phyloP scores from a whole-genome alignment of 2,797 vertebrate species.

The Syngnathus rostellatus region DNA sequence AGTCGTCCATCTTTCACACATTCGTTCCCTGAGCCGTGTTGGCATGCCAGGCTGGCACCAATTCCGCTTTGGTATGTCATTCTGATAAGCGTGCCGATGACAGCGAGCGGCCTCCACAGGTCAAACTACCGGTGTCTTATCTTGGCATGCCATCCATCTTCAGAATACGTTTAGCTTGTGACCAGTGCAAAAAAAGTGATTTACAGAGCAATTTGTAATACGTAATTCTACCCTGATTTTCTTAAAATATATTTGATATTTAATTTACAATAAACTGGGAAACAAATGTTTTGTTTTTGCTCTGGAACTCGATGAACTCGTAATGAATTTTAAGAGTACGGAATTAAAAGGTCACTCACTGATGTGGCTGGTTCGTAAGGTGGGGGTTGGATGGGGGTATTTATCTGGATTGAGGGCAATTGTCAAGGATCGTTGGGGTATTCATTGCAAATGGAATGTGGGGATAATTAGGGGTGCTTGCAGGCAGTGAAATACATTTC shows the following conservation, averaged over 20 bases:
- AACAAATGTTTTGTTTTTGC: background rate
- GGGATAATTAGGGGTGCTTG: conserved; percentile 40
- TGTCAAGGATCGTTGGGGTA: conserved; percentile 34
- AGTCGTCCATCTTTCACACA: conserved; percentile 43
- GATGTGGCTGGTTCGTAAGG: conserved; percentile 18
- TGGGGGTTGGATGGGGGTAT: conserved; percentile 17
- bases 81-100: conserved; percentile 59
- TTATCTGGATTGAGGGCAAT: conserved; percentile 24
- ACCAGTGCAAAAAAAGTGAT: background rate
- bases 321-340: background rate
- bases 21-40: conserved; percentile 60
- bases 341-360: conserved; percentile 44
- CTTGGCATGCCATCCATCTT: background rate
- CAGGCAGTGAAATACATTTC: conserved; percentile 19
- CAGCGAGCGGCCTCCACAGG: conserved; percentile 17
- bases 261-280: background rate
- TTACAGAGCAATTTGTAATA: background rate
- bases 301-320: background rate
- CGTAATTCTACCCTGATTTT: background rate
- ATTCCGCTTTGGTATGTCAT: conserved; percentile 62
- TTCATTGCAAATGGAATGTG: conserved; percentile 47
- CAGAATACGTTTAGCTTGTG: background rate
- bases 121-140: background rate
- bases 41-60: conserved; percentile 49
- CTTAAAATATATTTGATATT: background rate